phyloP scores from a whole-genome alignment of 2,797 vertebrate species.

The Antennarius maculatus region DNA sequence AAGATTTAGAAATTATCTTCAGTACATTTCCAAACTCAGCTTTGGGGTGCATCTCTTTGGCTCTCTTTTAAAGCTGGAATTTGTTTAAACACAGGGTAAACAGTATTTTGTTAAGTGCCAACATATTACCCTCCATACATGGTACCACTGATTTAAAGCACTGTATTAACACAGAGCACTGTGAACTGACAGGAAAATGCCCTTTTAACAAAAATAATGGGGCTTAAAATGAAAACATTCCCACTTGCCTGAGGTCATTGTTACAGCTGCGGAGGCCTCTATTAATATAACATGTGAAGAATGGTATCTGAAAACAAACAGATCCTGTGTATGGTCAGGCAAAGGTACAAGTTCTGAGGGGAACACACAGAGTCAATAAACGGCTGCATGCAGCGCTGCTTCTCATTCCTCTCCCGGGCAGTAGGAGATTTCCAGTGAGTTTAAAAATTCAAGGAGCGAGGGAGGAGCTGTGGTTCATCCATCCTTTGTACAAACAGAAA shows the following conservation, averaged over 20 bases:
- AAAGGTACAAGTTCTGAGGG: conserved; percentile 48
- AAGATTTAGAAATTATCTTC: conserved; percentile 35
- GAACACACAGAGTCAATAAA: conserved; percentile 68
- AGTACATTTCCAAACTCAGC: conserved; percentile 45
- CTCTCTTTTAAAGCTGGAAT: conserved; percentile 47
- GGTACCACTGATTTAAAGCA: conserved; percentile 31
- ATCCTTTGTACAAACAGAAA: conserved; percentile 35
- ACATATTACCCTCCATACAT: conserved; percentile 46
- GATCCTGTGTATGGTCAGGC: conserved; percentile 69
- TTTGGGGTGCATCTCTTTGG: conserved; percentile 9
- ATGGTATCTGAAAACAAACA: conserved; percentile 68
- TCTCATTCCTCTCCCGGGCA: conserved; percentile 35
- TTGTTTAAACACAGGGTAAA: conserved; percentile 54
- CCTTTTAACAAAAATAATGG: conserved; percentile 36
- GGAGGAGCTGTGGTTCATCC: conserved; percentile 23
- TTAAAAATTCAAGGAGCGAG: conserved; percentile 20
- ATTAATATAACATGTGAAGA: conserved; percentile 68
- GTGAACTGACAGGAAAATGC: conserved; percentile 18
- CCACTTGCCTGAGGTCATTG: conserved; percentile 35
- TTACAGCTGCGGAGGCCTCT: conserved; percentile 55
- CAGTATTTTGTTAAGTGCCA: conserved; percentile 44
- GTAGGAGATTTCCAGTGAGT: conserved; percentile 42
- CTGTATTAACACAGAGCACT: conserved; percentile 9
- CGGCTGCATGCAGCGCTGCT: conserved; percentile 51
- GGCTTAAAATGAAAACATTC: conserved; percentile 49